phyloP scores from a whole-genome alignment of 2,113 vertebrate species.

The Naja naja region DNA sequence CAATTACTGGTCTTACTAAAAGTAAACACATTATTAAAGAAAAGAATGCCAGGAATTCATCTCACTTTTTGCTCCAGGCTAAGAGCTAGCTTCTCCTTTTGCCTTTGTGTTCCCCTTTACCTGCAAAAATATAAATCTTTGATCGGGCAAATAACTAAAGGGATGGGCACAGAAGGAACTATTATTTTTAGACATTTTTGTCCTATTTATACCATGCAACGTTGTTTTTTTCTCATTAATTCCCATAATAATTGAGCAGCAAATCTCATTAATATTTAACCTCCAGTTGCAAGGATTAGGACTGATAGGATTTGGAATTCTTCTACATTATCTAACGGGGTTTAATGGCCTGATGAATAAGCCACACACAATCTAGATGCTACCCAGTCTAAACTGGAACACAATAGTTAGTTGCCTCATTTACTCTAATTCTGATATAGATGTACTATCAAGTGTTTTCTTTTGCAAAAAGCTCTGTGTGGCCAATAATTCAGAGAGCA shows the following conservation, averaged over 20 bases:
- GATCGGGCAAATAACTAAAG: constrained; percentile 51
- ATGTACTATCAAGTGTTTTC: not conserved
- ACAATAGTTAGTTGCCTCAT: not conserved
- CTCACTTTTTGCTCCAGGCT: constrained; percentile 80
- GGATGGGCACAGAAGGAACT: constrained; percentile 32
- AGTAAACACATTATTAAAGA: constrained; percentile 81
- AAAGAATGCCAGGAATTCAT: constrained; percentile 90
- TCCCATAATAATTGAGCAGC: not conserved
- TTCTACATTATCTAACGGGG: not conserved
- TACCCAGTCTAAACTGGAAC: not conserved
- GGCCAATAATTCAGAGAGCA: not conserved
- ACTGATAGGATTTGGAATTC: not conserved
- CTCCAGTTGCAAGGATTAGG: not conserved
- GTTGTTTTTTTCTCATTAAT: not conserved
- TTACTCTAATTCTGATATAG: not conserved
- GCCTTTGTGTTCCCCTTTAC: constrained; percentile 43
- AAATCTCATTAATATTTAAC: constrained; percentile 4
- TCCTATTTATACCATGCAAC: not conserved
- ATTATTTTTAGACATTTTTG: not conserved
- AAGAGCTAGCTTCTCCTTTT: constrained; percentile 55
- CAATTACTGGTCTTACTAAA: constrained; percentile 85
- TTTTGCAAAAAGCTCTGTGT: not conserved
- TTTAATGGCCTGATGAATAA: not conserved
- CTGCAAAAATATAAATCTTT: constrained; percentile 45
- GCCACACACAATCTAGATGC: not conserved